Evolutionary conservation across 2,113 vertebrate species (phyloP), one percentile per base, ranked within the genome.

Genomic region (Monopterus albus): DNA sequence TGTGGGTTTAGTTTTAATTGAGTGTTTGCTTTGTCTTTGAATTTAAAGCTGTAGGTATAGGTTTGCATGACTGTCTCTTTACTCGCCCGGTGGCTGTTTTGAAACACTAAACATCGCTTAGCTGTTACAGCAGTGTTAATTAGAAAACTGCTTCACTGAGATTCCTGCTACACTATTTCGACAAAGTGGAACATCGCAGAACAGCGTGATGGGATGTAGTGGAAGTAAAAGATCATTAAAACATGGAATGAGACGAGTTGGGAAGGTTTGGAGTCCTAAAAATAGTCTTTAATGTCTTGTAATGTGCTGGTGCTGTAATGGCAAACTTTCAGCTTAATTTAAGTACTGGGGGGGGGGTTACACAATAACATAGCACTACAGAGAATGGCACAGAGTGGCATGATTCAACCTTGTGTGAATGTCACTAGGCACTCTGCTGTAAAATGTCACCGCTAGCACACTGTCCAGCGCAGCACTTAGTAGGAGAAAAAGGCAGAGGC

Each of bases 91-190:
- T 49, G 47, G 63, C 78, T 56, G 74, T 45, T 72, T 66, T n/a
- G 26, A 72, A 74, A 55, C 70, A 14, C 7, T 25, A 39, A 63
- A 12, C 8, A 10, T n/a, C 20, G 15, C 50, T 56, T 4, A 6
- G 66, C 70, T 57, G 46, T 67, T 66, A 60, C 13, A 9, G 38
- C 47, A 58, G n/a, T n/a, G 52, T 76, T 86, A 72, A 88, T 88
- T 82, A 72, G 69, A 67, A 72, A 59, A 31, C 29, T 31, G 29
- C 8, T 31, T 31, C 29, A 31, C 8, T 31, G 29, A 31, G 29
- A 31, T 31, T 31, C 29, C 29, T 7, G 8, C 29, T 2, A 31
- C 29, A 31, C 29, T 31, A 31, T 31, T 31, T 31, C 29, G 29
- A 31, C 58, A 49, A 43, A 77, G 33, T 11, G 49, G 14, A 82